phyloP scores from a whole-genome alignment of 2,797 vertebrate species.

The Poeciliopsis infans region DNA sequence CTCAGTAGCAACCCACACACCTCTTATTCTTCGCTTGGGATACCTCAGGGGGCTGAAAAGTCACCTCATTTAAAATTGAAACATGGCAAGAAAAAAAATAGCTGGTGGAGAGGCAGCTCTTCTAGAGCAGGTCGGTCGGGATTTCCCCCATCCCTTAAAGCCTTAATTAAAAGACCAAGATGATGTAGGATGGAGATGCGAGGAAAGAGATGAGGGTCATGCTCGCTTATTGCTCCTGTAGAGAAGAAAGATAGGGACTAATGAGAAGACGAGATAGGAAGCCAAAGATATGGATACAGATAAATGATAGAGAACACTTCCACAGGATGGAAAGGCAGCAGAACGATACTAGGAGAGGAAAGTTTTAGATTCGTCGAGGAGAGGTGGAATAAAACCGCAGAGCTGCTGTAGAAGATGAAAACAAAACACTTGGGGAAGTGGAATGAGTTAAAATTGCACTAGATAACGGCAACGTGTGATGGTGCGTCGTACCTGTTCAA shows the following conservation, averaged over 20 bases:
- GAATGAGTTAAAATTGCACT: neutral
- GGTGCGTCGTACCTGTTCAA: slow-evolving; percentile 83
- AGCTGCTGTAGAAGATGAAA: neutral
- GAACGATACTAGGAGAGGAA: neutral
- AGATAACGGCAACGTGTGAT: neutral
- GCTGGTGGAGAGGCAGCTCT: slow-evolving; percentile 48
- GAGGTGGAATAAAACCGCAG: neutral
- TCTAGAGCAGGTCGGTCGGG: slow-evolving; percentile 52
- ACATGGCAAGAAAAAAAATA: slow-evolving; percentile 49
- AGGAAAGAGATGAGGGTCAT: slow-evolving; percentile 65
- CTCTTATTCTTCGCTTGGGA: slow-evolving; percentile 54
- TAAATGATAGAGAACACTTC: slow-evolving; percentile 31
- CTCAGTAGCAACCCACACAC: slow-evolving; percentile 15
- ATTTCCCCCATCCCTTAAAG: slow-evolving; percentile 66
- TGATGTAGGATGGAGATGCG: slow-evolving; percentile 65
- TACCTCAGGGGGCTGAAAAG: slow-evolving; percentile 49
- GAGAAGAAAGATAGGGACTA: slow-evolving; percentile 62
- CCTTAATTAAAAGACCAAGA: slow-evolving; percentile 78
- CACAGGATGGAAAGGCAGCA: slow-evolving; percentile 9
- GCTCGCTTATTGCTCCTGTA: slow-evolving; percentile 72
- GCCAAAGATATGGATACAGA: slow-evolving; percentile 42
- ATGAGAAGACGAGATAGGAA: slow-evolving; percentile 57
- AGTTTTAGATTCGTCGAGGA: slow-evolving; percentile 9
- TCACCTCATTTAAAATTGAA: slow-evolving; percentile 72
- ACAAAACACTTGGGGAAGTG: neutral